Base-by-base conservation (phyloP, 2,113 vertebrate genomes). In the Pteruthius melanotis region DNA sequence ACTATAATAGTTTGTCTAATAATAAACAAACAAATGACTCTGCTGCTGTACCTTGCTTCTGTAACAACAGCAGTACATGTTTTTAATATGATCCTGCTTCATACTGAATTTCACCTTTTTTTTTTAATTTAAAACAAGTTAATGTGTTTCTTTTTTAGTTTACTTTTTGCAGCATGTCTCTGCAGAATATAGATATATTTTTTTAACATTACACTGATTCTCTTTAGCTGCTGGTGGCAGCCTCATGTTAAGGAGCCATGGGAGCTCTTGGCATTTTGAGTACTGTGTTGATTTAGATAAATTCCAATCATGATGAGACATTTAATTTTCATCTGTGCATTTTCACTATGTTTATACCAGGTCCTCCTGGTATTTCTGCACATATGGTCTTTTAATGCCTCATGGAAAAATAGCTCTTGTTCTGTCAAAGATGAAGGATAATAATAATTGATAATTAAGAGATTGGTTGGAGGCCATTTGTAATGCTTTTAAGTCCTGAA, bases 351-450 rank as follows among this genome's bases (percentile, higher is more conserved):
- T 90, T 90, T 80, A 47, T 77, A 87, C 30, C 84, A 90, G 78
- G n/a, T 66, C 42, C 35, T 96, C 52, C 52, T 81, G 68, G 56
- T 92, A 77, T 92, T 96, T 94, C 75, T 90, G 64, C 69, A 54
- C 60, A 71, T 96, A 80, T 54, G 30, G 59, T 93, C 63, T 83
- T 82, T 85, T 77, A 33, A 56, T 90, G 86, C 30, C 27, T 87
- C 5, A 1, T 49, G 52, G 79, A 83, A 88, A 95, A 91, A 35
- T 52, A 63, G 26, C 28, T 83, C 21, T 88, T 90, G 31, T n/a
- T 88, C 47, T 90, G 70, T 80, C 87, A 83, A 61, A 72, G 28
- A 86, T 20, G 15, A 65, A 69, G 80, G 23, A 44, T 49, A n/a
- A 33, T 63, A 61, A 45, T 91, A 94, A 79, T 54, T 89, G 40